These are phyloP conservation scores for Sycophila sp. DNA, from an alignment of 1,140 invertebrate species.

Conservation along the genomic window DNA sequence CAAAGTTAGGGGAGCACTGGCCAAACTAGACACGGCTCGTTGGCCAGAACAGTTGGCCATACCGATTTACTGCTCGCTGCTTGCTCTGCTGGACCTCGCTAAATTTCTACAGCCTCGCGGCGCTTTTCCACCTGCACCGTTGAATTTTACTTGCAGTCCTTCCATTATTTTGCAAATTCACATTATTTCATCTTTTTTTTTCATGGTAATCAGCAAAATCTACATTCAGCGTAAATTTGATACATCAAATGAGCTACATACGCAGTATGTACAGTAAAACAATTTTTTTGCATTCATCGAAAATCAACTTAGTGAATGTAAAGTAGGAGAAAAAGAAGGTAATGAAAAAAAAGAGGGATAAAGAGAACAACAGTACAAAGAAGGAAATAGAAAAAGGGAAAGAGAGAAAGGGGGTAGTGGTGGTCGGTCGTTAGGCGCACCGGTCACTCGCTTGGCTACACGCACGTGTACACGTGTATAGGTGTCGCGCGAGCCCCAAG, in stretches of 20 bases:
- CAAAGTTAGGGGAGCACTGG: conserved; percentile 28
- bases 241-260: too few species aligned
- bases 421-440: conserved; percentile 63
- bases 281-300: too few species aligned
- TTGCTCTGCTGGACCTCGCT: neutral
- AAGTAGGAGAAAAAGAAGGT: too few species aligned
- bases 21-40: conserved; percentile 59
- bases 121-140: too few species aligned
- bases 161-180: too few species aligned
- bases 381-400: conserved; percentile 35
- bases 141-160: too few species aligned
- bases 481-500: neutral
- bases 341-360: conserved; percentile 22
- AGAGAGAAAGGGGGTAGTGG: conserved; percentile 28
- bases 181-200: too few species aligned
- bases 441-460: conserved; percentile 52
- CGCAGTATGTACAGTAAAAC: too few species aligned
- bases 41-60: conserved; percentile 58
- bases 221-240: too few species aligned
- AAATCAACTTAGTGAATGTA: too few species aligned
- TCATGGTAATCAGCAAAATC: too few species aligned
- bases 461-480: neutral
- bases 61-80: conserved; percentile 55
- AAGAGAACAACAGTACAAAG: conserved; percentile 35
- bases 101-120: neutral